These are phyloP conservation scores for Micromys minutus DNA, from an alignment of 2,113 vertebrate species.

Conservation along the genomic window DNA sequence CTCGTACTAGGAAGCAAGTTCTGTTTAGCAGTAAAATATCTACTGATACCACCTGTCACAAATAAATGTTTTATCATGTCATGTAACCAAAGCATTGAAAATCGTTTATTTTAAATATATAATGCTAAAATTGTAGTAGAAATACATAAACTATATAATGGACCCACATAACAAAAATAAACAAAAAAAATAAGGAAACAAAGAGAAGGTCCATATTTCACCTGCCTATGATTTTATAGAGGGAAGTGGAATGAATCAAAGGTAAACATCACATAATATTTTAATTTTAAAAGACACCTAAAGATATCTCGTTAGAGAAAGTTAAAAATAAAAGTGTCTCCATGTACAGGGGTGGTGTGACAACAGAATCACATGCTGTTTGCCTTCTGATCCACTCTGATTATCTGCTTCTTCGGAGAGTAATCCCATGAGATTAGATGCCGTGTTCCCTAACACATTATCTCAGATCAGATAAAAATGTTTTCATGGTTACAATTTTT, in stretches of 20 bases:
- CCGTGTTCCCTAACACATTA: not conserved
- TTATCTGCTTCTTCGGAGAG: not conserved
- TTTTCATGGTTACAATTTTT: not conserved
- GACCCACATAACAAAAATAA: not conserved
- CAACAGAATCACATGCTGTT: not conserved
- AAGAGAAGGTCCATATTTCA: not conserved
- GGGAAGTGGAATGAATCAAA: not conserved
- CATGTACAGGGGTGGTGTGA: not conserved
- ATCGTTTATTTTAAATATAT: not conserved
- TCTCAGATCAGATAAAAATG: not conserved
- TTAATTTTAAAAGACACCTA: not conserved
- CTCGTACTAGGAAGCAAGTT: not conserved
- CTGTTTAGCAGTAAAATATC: not conserved
- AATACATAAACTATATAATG: not conserved
- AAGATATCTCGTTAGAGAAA: not conserved
- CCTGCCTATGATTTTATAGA: not conserved
- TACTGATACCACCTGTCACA: not conserved
- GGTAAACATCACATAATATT: not conserved
- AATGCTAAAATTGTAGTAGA: not conserved
- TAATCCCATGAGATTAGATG: not conserved
- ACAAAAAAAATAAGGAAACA: not conserved
- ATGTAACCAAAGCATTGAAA: not conserved
- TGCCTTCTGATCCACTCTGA: not conserved
- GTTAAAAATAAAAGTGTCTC: not conserved
- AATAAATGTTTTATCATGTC: not conserved